Evolutionary conservation across 2,888 invertebrate genomes (phyloP), one percentile per base, ranked within the genome.

Genomic region (Cyrtodaria siliqua): DNA sequence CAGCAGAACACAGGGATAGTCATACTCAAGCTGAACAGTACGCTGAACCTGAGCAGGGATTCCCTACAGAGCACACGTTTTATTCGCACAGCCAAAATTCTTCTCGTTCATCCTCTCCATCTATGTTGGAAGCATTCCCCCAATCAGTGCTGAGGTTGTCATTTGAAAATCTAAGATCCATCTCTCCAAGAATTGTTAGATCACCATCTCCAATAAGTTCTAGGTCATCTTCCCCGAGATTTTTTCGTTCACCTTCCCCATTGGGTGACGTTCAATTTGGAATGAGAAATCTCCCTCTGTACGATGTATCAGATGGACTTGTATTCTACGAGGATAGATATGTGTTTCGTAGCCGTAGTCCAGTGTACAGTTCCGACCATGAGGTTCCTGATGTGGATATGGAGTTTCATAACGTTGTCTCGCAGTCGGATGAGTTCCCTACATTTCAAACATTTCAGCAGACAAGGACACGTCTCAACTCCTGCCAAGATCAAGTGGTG

Each of bases 401-500:
- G 50, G 78, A 78, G 1, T 73, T 66, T 23, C 78, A 59, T 14
- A 42, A 60, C 24, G 40, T 52, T 49, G 66, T 73, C 0, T 66
- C 66, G 2, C 56, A 66, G 9, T 56, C 66, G 16, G 66, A 70
- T 16, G 73, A 73, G 23, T 68, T 67, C 60, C 59, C 72, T 8
- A 33, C 53, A 2, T 63, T 60, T 24, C 60, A 52, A 4, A 40
- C 59, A 8, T 75, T 69, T 26, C 53, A 47, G 9, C 52, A 44
- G n/a, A 44, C 29, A 12, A 59, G 71, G 33, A 49, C 49, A 9
- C 16, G 24, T 4, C 60, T 49, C 26, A 60, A 60, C 23, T 72
- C 77, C 3, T 78, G 78, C 29, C 56, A 62, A 56, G 78, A 78
- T 56, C 78, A 78, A 38, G 70, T 78, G n/a, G 78, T 78, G 26